Base-by-base conservation (phyloP, 1,140 invertebrate genomes). In the Teleopsis dalmanni region DNA sequence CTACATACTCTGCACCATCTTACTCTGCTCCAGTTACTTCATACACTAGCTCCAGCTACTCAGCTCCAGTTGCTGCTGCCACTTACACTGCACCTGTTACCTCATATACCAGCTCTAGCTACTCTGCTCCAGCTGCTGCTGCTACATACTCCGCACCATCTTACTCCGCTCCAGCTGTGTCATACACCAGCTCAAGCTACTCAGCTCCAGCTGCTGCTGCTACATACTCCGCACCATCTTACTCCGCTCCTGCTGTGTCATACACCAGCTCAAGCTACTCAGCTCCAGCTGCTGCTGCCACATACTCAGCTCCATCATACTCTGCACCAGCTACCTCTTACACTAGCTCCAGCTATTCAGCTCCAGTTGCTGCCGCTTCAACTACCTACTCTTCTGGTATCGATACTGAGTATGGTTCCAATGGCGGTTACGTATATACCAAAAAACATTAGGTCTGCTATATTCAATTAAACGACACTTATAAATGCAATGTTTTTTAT, bases 401-500 rank as follows among this genome's bases (percentile, higher is more conserved):
- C 34, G 62, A 57, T 37, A 65, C 62, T 42, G 27, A 36, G 13
- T 65, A 65, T 42, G 62, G 55, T 21, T 52, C 58, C 55, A 60
- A 65, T 47, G 62, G 62, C 22, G 62, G 62, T 25, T 65, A 65
- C 31, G 54, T 65, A 38, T 65, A 65, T 42, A 44, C 31, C 46
- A 53, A 48, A 44, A 40, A 45, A 25, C 14, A 29, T 23, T 41
- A 44, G 16, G 14, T 16, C 6, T 13, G 11, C 36, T n/a, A n/a
- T n/a, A n/a, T n/a, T n/a, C n/a, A n/a, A n/a, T n/a, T n/a, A n/a
- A n/a, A n/a, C n/a, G n/a, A n/a, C n/a, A n/a, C n/a, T n/a, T n/a
- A n/a, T n/a, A n/a, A n/a, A n/a, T n/a, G n/a, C n/a, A n/a, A n/a
- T n/a, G n/a, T n/a, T n/a, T n/a, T n/a, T n/a, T n/a, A n/a, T n/a